A percentile compares a stretch with the other conserved stretches of the same genome.
Evolutionary conservation across 2,113 vertebrate species (phyloP).

Genomic region (Neodon shergylaensis): DNA sequence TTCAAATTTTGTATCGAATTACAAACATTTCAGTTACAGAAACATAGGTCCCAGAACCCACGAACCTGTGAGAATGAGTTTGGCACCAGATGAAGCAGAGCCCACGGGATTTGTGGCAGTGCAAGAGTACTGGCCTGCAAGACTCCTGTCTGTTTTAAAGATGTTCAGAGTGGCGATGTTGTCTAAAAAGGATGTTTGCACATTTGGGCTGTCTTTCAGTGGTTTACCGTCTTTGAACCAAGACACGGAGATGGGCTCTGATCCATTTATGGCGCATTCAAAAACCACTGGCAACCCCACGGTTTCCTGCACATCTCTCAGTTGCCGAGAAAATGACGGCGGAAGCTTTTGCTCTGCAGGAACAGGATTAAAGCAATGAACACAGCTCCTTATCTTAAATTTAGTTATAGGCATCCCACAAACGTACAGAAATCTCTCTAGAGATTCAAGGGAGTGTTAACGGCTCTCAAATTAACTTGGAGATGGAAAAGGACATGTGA

Average conservation of each 20-base stretch:
- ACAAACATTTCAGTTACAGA: neutral
- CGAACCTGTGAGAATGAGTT: constrained; percentile 93
- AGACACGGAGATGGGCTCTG: constrained; percentile 90
- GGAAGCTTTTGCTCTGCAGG: constrained; percentile 91
- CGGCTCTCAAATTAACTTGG: neutral
- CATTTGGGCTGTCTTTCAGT: constrained; percentile 83
- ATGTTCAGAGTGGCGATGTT: constrained; percentile 90
- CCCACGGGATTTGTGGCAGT: constrained; percentile 92
- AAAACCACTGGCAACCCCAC: constrained; percentile 87
- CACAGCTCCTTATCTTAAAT: neutral
- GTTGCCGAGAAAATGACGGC: constrained; percentile 92
- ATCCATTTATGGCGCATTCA: constrained; percentile 90
- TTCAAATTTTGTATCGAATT: neutral
- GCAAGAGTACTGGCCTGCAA: constrained; percentile 92
- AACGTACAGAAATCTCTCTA: neutral
- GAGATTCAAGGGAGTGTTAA: neutral
- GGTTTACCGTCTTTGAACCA: constrained; percentile 92
- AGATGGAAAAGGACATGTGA: neutral
- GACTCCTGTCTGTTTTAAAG: constrained; percentile 85
- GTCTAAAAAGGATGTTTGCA: constrained; percentile 89
- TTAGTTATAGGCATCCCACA: neutral
- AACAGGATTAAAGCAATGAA: constrained; percentile 69
- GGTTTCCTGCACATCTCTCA: constrained; percentile 91
- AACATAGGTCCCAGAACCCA: constrained; percentile 34
- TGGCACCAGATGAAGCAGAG: constrained; percentile 91